Conservation (phyloP, 2,888 invertebrate species). For the Lottia gigantea region DNA sequence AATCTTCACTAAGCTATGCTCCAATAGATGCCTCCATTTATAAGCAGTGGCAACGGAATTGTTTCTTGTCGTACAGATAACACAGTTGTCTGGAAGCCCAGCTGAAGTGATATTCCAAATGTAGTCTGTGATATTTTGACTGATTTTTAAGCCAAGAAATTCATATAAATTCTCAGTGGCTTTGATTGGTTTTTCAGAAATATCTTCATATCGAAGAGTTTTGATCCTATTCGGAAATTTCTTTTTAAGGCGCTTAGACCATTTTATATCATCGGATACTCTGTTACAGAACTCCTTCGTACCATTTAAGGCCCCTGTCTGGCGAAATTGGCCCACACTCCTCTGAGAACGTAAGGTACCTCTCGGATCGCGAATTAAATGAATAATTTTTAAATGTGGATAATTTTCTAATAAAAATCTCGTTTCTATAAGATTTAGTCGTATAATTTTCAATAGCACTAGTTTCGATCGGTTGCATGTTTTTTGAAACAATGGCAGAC, state of each 20-base stretch:
- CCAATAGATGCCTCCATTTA: constrained; percentile 16
- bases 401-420: constrained; percentile 16
- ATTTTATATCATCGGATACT: neutral
- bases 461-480: constrained; percentile 14
- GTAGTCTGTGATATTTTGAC: constrained; percentile 8
- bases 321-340: constrained; percentile 11
- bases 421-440: constrained; percentile 17
- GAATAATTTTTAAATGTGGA: constrained; percentile 27
- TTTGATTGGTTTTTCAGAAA: constrained; percentile 19
- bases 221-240: constrained; percentile 19
- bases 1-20: neutral
- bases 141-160: constrained; percentile 19
- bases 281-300: constrained; percentile 7
- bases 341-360: constrained; percentile 19
- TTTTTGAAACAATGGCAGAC: constrained; percentile 16
- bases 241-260: neutral
- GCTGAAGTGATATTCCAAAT: constrained; percentile 28
- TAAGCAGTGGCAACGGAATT: constrained; percentile 23
- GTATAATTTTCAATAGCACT: constrained; percentile 23
- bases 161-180: constrained; percentile 19
- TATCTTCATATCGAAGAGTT: constrained; percentile 29
- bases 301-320: neutral
- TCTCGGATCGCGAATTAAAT: constrained; percentile 29
- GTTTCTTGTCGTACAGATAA: constrained; percentile 21
- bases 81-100: neutral